Percentiles rank a stretch among this genome's conserved stretches.
Evolutionary conservation across 2,113 vertebrate genomes (phyloP).

Genomic region (Peromyscus maniculatus): DNA sequence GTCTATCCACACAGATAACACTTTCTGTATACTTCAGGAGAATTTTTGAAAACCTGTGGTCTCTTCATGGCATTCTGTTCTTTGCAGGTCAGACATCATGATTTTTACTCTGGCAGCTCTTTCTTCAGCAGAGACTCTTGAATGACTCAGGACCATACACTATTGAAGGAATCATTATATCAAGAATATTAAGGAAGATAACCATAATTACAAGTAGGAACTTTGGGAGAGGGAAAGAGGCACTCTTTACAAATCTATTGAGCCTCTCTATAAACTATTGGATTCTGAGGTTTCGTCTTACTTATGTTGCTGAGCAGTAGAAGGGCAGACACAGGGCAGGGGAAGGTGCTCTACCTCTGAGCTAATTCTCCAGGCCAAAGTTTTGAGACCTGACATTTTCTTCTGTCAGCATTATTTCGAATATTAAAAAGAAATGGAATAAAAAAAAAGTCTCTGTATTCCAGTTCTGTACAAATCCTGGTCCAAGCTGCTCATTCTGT

Average conservation of each 20-base stretch:
- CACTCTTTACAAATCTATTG: neutral
- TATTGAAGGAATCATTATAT: neutral
- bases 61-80: neutral
- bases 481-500: neutral
- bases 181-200: neutral
- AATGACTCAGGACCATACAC: neutral
- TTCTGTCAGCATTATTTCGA: neutral
- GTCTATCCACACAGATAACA: neutral
- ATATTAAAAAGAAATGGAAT: neutral
- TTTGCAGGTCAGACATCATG: neutral
- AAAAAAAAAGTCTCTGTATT: neutral
- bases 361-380: neutral
- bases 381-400: slow-evolving; percentile 2
- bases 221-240: neutral
- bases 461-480: neutral
- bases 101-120: neutral
- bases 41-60: neutral
- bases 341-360: neutral
- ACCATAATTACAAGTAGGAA: neutral
- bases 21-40: neutral
- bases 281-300: neutral
- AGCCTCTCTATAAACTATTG: neutral
- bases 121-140: neutral
- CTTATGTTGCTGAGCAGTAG: neutral
- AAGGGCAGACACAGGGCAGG: no score